Base-by-base conservation (phyloP, 2,113 vertebrate species). In the Actenoides lindsayi region DNA sequence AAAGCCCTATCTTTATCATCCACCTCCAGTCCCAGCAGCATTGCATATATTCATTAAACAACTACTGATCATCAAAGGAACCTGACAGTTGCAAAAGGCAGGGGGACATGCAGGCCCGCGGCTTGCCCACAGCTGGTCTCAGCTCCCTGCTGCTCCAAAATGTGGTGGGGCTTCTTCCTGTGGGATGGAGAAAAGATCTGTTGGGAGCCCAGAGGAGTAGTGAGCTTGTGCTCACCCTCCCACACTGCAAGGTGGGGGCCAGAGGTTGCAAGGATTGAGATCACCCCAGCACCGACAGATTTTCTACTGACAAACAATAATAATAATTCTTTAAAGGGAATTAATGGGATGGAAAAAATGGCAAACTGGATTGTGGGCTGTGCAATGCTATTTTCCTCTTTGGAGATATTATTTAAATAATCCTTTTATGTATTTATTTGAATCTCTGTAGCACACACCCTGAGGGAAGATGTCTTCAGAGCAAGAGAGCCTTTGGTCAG, bases 1-100 rank as follows among this genome's bases (percentile, higher is more conserved):
- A 94, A 94, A 83, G 18, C 56, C 44, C 39, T 90, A 73, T 86
- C 84, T 96, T 94, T 89, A 90, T 89, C 68, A 30, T 83, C 54
- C 3, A 1, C 71, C 64, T 69, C 78, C 60, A 75, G 67, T 25
- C 46, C 53, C 79, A 80, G 71, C 67, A 88, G 70, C 46, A 93
- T 70, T 37, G 37, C 4, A 5, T 62, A 33, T 56, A 73, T 59
- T 86, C 88, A 67, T 90, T 75, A 90, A 91, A 67, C 48, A 73
- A 62, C 68, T 30, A 31, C 23, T 19, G 59, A 87, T 90, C 57
- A 46, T 50, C 89, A 69, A 81, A 78, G 9, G 51, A 65, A 76
- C 46, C 25, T 53, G 63, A 68, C 65, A 67, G 41, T n/a, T 2
- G 0, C 37, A 56, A 53, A 48, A 68, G 51, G 48, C 23, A 65